These are phyloP conservation scores for Ariopsis seemanni DNA, from an alignment of 2,113 vertebrate genomes.

Conservation along the genomic window DNA sequence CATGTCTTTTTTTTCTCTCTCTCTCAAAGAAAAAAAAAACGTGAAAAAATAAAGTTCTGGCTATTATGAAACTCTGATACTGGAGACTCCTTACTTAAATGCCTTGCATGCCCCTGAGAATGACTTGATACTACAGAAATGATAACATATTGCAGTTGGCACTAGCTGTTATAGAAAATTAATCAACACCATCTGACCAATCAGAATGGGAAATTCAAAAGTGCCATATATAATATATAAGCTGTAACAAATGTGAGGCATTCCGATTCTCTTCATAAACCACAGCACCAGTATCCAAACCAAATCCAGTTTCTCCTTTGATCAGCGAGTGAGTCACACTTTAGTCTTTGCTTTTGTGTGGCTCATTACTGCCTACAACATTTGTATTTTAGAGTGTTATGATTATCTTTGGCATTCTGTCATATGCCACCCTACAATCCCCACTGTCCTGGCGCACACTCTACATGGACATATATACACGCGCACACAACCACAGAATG, in stretches of 20 bases:
- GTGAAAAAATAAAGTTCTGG: no score
- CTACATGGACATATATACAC: neutral
- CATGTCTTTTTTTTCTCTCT: no score
- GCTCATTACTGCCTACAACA: neutral
- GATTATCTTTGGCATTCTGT: constrained; percentile 31
- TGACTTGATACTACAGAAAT: neutral
- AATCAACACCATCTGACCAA: neutral
- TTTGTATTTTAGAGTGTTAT: neutral
- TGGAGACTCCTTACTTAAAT: neutral
- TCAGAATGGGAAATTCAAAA: neutral
- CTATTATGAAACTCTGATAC: neutral
- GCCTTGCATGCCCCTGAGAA: neutral
- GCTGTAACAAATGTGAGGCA: neutral
- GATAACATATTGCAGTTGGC: neutral
- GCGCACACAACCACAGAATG: constrained; percentile 11
- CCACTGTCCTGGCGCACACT: constrained; percentile 13
- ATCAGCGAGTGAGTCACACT: neutral
- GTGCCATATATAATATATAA: no score
- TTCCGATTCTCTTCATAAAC: neutral
- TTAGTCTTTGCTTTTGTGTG: constrained; percentile 13
- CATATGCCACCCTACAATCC: constrained; percentile 1
- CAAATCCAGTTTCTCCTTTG: neutral
- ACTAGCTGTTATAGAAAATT: neutral
- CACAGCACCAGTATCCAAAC: neutral
- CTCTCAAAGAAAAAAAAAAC: no score